Percentiles rank a stretch among this genome's conserved stretches.
phyloP scores from a whole-genome alignment of 2,888 invertebrate genomes.

The Teleogryllus oceanicus region DNA sequence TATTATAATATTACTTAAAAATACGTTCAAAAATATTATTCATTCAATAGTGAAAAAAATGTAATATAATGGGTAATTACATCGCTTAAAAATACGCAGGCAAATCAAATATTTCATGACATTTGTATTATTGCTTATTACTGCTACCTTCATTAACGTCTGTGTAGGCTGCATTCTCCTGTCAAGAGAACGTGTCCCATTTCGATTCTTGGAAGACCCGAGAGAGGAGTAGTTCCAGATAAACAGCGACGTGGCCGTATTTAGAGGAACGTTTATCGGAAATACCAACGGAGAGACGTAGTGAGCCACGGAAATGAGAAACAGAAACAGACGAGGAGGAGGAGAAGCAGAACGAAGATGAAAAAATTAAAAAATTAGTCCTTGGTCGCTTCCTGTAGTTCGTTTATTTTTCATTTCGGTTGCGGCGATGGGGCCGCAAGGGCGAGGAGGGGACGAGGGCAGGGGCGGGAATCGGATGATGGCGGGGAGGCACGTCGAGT shows the following conservation, averaged over 20 bases:
- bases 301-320: slow-evolving; percentile 20
- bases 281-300: slow-evolving; percentile 12
- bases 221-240: not conserved
- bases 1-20: too few relatives aligned
- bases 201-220: too few relatives aligned
- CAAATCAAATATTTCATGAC: too few relatives aligned
- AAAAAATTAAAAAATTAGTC: slow-evolving; percentile 35
- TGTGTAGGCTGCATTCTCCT: too few relatives aligned
- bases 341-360: slow-evolving; percentile 22
- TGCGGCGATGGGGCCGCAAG: not conserved
- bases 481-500: not conserved
- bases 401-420: slow-evolving; percentile 36
- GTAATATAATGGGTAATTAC: too few relatives aligned
- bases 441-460: not conserved
- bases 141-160: too few relatives aligned
- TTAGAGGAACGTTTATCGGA: slow-evolving; percentile 12
- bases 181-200: too few relatives aligned
- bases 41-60: too few relatives aligned
- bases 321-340: slow-evolving; percentile 19
- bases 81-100: too few relatives aligned
- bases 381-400: slow-evolving; percentile 25
- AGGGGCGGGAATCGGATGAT: slow-evolving; percentile 23
- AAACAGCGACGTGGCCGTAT: not conserved
- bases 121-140: too few relatives aligned
- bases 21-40: too few relatives aligned